Evolutionary conservation across 2,797 vertebrate genomes (phyloP), one percentile per base, ranked within the genome.

Genomic region (Sebastes miniatus): DNA sequence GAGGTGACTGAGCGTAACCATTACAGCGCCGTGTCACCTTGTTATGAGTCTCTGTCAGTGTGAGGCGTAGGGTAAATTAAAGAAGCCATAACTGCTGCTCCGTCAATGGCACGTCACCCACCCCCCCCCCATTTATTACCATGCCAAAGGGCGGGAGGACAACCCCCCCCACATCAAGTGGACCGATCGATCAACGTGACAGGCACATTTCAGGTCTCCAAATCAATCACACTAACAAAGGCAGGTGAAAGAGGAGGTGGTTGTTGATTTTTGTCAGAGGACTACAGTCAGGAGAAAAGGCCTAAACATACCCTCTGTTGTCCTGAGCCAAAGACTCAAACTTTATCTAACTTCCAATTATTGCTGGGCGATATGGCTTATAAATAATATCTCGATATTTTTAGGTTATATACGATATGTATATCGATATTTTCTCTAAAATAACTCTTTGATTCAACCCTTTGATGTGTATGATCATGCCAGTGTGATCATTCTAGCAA

Each of bases 41-140:
- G 87, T 93, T 92, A 91, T 93, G 92, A 90, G 92, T 94, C 93
- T 94, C 89, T 90, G 91, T 92, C 92, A 90, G 67, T 59, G 81
- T 59, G 87, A 91, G 86, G 81, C 61, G 77, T 77, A 5, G 57
- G 79, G 71, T 86, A 91, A 95, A 94, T 94, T 90, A 94, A 94
- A 93, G 88, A 90, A 92, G 86, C 89, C 84, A 91, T 93, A 95
- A 93, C 91, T 64, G 85, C 92, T 76, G 83, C 87, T 94, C 85
- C 63, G 83, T 95, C 91, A 93, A 77, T 78, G 36, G 73, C 84
- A 75, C 43, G 63, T 93, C 88, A 89, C 62, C 86, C 64, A 13
- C 4, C 16, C 68, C 82, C 34, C 8, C 66, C 81, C 87, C 88
- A 90, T 95, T 95, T 91, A 93, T 95, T 93, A 95, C 89, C 75